Conservation (phyloP, 2,888 invertebrate genomes). For the Minunthozetes semirufus region DNA sequence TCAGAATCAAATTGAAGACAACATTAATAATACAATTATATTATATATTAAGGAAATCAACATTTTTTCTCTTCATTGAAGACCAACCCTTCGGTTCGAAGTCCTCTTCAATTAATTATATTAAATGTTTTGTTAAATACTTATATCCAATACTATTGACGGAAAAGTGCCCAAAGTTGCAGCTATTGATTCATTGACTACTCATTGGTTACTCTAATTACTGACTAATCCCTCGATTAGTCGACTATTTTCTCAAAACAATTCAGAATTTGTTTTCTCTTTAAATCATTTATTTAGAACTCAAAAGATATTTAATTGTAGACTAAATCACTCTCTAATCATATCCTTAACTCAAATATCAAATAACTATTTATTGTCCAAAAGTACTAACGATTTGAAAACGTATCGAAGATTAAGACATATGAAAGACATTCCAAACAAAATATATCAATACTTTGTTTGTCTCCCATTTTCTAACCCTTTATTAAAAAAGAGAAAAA, state of each 20-base stretch:
- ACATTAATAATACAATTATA: neutral
- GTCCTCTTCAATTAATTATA: neutral
- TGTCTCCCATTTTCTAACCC: neutral
- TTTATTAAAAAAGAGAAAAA: neutral
- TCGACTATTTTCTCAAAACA: neutral
- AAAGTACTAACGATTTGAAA: neutral
- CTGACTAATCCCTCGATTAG: neutral
- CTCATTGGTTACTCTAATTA: conserved; percentile 2
- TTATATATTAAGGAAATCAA: neutral
- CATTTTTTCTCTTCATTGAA: neutral
- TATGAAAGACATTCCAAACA: conserved; percentile 3
- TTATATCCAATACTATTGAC: neutral
- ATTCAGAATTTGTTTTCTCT: neutral
- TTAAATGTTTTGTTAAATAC: conserved; percentile 5
- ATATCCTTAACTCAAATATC: conserved; percentile 3
- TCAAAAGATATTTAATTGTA: neutral
- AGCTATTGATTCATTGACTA: conserved; percentile 10
- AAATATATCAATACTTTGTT: neutral
- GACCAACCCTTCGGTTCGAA: neutral
- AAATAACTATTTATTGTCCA: neutral
- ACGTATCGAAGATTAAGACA: neutral
- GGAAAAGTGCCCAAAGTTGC: conserved; percentile 26
- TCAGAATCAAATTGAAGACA: neutral
- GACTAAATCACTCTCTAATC: neutral
- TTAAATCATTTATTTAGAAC: neutral